Conservation (phyloP, 2,797 vertebrate species). For the Neosilurus mollespiculum region DNA sequence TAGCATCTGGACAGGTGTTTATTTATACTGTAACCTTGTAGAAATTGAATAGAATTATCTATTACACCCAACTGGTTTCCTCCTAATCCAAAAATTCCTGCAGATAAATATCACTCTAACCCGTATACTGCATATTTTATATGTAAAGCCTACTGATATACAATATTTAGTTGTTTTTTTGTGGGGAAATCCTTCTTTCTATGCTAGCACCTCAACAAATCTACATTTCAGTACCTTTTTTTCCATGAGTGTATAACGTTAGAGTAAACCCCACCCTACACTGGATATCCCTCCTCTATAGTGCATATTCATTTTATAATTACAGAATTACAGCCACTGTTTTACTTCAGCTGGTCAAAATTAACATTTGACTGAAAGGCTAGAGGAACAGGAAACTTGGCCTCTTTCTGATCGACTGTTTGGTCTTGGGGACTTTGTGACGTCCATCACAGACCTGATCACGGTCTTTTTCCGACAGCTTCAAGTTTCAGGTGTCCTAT, state of each 20-base stretch:
- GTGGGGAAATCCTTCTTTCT: too few species aligned
- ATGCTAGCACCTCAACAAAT: neutral
- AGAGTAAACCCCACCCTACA: neutral
- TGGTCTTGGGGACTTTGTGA: conserved; percentile 22
- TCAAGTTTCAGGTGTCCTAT: conserved; percentile 24
- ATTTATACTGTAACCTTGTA: neutral
- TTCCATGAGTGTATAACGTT: neutral
- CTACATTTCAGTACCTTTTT: neutral
- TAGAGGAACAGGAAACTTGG: conserved; percentile 11
- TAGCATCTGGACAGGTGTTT: too few species aligned
- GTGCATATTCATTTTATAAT: neutral
- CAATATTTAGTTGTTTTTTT: neutral
- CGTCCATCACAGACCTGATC: conserved; percentile 23
- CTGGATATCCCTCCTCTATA: neutral
- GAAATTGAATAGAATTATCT: neutral
- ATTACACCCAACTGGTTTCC: neutral
- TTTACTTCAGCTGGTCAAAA: neutral
- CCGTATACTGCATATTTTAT: too few species aligned
- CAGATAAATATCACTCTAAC: too few species aligned
- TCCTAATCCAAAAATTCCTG: too few species aligned
- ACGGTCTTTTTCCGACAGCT: conserved; percentile 15
- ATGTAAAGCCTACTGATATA: neutral
- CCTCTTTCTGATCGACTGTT: conserved; percentile 22
- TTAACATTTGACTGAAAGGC: conserved; percentile 5
- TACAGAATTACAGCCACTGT: conserved; percentile 10